A percentile compares a stretch with the other conserved stretches of the same genome.
These are phyloP conservation scores for Myotis vivesi DNA, from an alignment of 2,797 vertebrate species.

Conservation along the genomic window DNA sequence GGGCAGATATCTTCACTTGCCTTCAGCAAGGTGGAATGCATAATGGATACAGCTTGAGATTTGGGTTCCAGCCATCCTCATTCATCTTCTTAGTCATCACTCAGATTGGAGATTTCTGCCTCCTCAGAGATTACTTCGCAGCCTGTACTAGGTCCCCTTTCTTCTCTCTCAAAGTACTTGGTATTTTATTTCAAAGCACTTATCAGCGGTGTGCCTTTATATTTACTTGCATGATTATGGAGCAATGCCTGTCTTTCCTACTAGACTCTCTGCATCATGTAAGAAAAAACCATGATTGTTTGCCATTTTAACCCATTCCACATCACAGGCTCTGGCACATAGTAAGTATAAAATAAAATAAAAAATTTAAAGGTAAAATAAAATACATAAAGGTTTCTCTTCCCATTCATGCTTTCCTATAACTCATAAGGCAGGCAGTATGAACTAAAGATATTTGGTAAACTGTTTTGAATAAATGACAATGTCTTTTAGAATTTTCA, in stretches of 20 bases:
- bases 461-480: neutral
- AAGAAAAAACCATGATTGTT: neutral
- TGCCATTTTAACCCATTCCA: neutral
- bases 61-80: neutral
- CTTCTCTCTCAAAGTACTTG: neutral
- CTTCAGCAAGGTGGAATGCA: neutral
- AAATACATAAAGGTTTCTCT: neutral
- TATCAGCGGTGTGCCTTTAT: neutral
- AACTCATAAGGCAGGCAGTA: neutral
- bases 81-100: neutral
- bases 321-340: neutral
- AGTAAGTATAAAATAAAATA: neutral
- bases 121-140: neutral
- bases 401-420: neutral
- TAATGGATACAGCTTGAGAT: neutral
- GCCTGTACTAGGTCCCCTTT: neutral
- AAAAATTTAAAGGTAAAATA: neutral
- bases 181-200: neutral
- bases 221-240: neutral
- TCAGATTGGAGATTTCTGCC: neutral
- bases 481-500: neutral
- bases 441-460: neutral
- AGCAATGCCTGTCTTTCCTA: neutral
- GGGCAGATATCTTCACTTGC: neutral
- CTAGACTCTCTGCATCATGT: neutral